Evolutionary conservation across 2,113 vertebrate genomes (phyloP).

Genomic region (Sylvicapra grimmia): DNA sequence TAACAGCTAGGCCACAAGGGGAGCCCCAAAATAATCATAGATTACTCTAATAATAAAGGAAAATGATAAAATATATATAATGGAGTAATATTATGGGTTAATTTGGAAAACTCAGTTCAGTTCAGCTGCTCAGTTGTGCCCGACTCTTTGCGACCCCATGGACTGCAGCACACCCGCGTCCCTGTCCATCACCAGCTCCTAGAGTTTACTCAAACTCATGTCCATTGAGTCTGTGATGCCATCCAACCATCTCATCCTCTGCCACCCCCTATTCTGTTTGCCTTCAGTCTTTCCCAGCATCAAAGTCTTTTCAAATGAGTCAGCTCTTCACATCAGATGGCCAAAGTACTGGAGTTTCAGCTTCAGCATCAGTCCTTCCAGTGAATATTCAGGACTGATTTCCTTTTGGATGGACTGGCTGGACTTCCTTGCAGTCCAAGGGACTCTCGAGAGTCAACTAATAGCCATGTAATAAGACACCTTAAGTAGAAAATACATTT

Average conservation of each 20-base stretch:
- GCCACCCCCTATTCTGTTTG: fast-evolving
- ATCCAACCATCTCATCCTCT: neutral
- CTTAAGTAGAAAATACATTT: neutral
- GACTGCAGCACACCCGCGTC: neutral
- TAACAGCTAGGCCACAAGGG: neutral
- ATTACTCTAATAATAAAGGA: neutral
- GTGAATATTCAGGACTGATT: neutral
- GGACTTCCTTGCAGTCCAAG: neutral
- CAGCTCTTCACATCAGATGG: neutral
- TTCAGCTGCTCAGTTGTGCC: neutral
- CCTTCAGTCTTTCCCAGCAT: neutral
- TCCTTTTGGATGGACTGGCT: neutral
- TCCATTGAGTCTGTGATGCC: neutral
- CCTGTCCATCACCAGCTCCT: neutral
- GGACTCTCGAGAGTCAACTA: neutral
- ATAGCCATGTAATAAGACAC: neutral
- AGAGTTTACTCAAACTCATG: neutral
- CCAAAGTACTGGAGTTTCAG: neutral
- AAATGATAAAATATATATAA: neutral
- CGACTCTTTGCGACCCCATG: neutral
- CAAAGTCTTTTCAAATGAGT: neutral
- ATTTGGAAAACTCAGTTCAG: neutral
- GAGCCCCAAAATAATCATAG: neutral
- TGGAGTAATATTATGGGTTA: neutral
- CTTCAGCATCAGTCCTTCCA: neutral